Evolutionary conservation across 2,113 vertebrate species (phyloP).

Genomic region (Hypomesus transpacificus): DNA sequence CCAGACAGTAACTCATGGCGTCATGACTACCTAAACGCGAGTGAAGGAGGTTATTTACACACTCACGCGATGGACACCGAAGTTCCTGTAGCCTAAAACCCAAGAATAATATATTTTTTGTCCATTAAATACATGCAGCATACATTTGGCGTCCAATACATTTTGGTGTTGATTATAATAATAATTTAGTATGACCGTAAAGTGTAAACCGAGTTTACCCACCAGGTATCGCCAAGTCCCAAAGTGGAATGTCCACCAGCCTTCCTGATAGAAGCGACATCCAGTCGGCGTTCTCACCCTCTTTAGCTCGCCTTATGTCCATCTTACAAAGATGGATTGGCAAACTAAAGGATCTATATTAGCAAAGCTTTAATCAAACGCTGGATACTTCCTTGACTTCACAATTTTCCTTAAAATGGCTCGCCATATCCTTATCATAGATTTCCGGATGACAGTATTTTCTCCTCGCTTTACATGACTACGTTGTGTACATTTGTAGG

Average conservation of each 20-base stretch:
- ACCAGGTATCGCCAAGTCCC: slow-evolving; percentile 53
- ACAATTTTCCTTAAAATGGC: too few species aligned
- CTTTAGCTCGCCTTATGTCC: background rate
- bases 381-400: too few species aligned
- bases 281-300: slow-evolving; percentile 37
- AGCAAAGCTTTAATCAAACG: too few species aligned
- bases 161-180: background rate
- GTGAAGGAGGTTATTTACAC: background rate
- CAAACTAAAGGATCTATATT: too few species aligned
- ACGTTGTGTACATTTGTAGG: too few species aligned
- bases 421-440: too few species aligned
- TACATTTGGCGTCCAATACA: too few species aligned
- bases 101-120: background rate
- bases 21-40: slow-evolving; percentile 50
- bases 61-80: too few species aligned
- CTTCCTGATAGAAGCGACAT: slow-evolving; percentile 43
- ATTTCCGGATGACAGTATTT: too few species aligned
- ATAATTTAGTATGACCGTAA: background rate
- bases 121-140: too few species aligned
- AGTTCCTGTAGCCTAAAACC: background rate
- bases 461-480: too few species aligned
- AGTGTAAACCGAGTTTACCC: background rate
- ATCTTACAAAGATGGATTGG: too few species aligned
- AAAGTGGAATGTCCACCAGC: slow-evolving; percentile 34
- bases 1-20: slow-evolving; percentile 54